Conservation (phyloP, 2,888 invertebrate genomes). For the Phortica magna region DNA sequence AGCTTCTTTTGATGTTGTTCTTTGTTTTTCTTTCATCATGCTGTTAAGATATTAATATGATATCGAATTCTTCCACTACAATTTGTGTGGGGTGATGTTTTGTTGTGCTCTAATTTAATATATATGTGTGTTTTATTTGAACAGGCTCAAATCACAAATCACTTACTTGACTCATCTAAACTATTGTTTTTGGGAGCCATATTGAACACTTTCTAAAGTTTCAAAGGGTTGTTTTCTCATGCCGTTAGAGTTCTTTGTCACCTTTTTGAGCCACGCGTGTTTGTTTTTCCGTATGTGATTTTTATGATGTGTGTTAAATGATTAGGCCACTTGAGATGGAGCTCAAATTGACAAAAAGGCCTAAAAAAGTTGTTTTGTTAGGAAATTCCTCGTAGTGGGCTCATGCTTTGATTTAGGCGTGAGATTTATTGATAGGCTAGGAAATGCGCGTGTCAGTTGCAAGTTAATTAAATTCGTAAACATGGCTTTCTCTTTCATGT, state of each 20-base stretch:
- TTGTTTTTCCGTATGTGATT: conserved; percentile 59
- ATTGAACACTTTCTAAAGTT: conserved; percentile 38
- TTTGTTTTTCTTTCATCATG: neutral
- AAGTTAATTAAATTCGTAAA: conserved; percentile 73
- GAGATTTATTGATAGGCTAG: conserved; percentile 36
- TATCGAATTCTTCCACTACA: neutral
- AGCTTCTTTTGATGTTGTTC: no score
- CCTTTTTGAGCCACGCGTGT: conserved; percentile 7
- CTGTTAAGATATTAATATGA: no score
- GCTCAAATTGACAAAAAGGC: conserved; percentile 63
- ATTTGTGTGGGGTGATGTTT: neutral
- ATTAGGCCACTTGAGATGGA: conserved; percentile 73
- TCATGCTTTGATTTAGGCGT: conserved; percentile 13
- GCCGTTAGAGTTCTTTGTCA: conserved; percentile 28
- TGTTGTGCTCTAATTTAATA: neutral
- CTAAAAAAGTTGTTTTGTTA: conserved; percentile 45
- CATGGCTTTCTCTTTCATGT: conserved; percentile 48
- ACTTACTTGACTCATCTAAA: conserved; percentile 18
- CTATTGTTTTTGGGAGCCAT: neutral
- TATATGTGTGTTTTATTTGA: conserved; percentile 12
- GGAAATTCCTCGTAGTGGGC: conserved; percentile 23
- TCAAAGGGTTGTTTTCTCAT: conserved; percentile 57
- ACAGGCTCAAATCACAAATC: conserved; percentile 16
- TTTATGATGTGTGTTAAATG: conserved; percentile 74
- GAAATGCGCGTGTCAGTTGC: conserved; percentile 46